Evolutionary conservation across 2,888 invertebrate genomes (phyloP).

Genomic region (Agonum fuliginosum): DNA sequence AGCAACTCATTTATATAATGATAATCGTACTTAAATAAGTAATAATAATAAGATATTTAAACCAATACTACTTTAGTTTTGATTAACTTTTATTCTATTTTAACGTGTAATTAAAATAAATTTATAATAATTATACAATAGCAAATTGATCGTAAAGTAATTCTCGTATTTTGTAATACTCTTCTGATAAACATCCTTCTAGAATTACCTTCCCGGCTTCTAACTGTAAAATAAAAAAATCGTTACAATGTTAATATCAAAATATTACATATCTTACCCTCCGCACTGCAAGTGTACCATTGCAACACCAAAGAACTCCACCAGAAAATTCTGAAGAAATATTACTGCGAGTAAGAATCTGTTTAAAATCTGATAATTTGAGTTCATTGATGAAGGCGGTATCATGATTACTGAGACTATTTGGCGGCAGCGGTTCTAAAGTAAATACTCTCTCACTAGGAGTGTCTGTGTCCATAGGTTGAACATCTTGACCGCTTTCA

Average conservation of each 20-base stretch:
- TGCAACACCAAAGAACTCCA: conserved; percentile 95
- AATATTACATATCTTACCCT: conserved; percentile 76
- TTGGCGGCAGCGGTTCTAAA: conserved; percentile 78
- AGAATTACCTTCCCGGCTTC: conserved; percentile 94
- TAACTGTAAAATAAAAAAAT: conserved; percentile 77
- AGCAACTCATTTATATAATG: too few species aligned
- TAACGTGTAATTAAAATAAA: neutral
- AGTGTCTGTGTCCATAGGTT: conserved; percentile 71
- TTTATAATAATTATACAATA: conserved; percentile 85
- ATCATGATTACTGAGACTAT: conserved; percentile 80
- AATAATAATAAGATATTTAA: neutral
- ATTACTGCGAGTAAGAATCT: conserved; percentile 83
- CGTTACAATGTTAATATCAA: conserved; percentile 5
- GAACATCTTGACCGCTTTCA: conserved; percentile 77
- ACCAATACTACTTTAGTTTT: too few species aligned
- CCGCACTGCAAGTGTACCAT: conserved; percentile 91
- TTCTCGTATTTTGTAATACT: conserved; percentile 95
- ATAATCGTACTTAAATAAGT: too few species aligned
- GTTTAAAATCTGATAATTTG: conserved; percentile 93
- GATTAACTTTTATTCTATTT: neutral
- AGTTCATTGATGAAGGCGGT: conserved; percentile 95
- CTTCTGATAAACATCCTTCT: conserved; percentile 95
- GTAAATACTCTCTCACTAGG: conserved; percentile 80
- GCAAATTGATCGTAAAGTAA: conserved; percentile 97
- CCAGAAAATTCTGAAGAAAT: conserved; percentile 91